Evolutionary conservation across 2,113 vertebrate genomes (phyloP).

Genomic region (Macaca nemestrina): DNA sequence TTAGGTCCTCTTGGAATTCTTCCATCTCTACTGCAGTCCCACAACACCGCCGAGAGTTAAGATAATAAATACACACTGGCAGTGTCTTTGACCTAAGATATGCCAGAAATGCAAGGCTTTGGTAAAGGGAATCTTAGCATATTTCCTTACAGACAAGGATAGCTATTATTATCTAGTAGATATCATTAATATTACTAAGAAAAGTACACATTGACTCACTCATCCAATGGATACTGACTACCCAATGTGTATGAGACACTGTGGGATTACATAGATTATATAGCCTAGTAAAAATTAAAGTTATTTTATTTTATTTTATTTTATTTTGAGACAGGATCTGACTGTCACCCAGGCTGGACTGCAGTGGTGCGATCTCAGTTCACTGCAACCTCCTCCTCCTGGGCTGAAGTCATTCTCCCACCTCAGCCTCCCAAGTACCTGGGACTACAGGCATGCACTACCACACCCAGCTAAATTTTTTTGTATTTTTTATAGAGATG

Average conservation of each 20-base stretch:
- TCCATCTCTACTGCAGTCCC: not conserved
- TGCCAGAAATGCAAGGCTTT: not conserved
- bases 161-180: not conserved
- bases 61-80: not conserved
- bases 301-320: too few species aligned
- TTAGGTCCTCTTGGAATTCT: not conserved
- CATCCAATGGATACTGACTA: not conserved
- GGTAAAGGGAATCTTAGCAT: not conserved
- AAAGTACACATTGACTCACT: not conserved
- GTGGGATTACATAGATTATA: not conserved
- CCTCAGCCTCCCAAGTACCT: too few species aligned
- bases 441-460: too few species aligned
- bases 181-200: not conserved
- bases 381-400: too few species aligned
- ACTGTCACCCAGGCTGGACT: too few species aligned
- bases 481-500: too few species aligned
- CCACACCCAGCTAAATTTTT: too few species aligned
- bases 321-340: too few species aligned
- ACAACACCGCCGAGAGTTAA: not conserved
- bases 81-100: not conserved
- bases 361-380: too few species aligned
- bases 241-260: not conserved
- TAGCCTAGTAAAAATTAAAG: not conserved
- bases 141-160: not conserved
- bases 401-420: too few species aligned